Conservation (phyloP, 2,113 vertebrate species). For the Caloenas nicobarica region DNA sequence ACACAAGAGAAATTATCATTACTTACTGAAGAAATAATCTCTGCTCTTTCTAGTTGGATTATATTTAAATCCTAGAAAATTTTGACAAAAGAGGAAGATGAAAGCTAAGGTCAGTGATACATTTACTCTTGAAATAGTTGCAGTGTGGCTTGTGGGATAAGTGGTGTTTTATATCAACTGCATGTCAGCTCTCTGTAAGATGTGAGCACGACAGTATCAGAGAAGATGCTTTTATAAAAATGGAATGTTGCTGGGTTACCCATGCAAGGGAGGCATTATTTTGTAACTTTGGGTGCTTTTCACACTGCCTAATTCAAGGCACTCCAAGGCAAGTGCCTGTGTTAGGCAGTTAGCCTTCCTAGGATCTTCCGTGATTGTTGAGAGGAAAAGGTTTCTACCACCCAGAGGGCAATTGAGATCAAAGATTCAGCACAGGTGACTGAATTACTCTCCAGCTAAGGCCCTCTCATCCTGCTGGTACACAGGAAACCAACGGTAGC, state of each 20-base stretch:
- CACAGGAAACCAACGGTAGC: not conserved
- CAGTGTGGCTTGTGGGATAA: not conserved
- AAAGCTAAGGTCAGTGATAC: constrained; percentile 16
- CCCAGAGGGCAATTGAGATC: not conserved
- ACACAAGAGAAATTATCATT: constrained; percentile 15
- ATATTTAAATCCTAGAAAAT: constrained; percentile 13
- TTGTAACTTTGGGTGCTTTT: not conserved
- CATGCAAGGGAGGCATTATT: not conserved
- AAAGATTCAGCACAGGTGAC: not conserved
- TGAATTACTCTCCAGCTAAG: not conserved
- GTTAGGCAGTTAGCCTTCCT: not conserved
- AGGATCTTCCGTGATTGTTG: not conserved
- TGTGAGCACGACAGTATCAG: not conserved
- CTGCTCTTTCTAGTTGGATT: constrained; percentile 33
- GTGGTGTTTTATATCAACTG: not conserved
- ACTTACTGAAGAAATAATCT: constrained; percentile 9
- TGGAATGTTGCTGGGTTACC: not conserved
- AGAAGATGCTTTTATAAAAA: not conserved
- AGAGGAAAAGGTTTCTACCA: not conserved
- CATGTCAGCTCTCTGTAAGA: not conserved
- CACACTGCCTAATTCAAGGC: not conserved
- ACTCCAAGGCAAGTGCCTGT: not conserved
- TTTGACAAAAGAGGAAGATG: not conserved
- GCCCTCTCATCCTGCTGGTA: not conserved
- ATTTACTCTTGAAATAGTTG: not conserved